Conservation (phyloP, 2,888 invertebrate species). For the Germaria angustata region DNA sequence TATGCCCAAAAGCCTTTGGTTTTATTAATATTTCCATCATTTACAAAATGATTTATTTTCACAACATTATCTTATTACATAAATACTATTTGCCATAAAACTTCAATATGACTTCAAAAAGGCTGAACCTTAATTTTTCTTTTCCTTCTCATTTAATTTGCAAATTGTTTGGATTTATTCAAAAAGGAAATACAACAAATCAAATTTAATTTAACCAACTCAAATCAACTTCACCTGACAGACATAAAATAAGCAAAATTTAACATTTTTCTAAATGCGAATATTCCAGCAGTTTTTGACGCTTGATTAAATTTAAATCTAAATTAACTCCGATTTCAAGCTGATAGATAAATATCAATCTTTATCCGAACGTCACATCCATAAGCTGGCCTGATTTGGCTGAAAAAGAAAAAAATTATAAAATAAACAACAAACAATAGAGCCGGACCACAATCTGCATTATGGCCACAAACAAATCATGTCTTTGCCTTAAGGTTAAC, state of each 20-base stretch:
- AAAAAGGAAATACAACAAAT: slow-evolving; percentile 49
- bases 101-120: not conserved
- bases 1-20: not conserved
- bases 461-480: slow-evolving; percentile 66
- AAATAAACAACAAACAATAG: not conserved
- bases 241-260: not conserved
- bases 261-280: slow-evolving; percentile 11
- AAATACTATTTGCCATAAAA: slow-evolving; percentile 16
- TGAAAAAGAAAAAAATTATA: not conserved
- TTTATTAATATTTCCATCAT: not conserved
- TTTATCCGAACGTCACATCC: slow-evolving; percentile 13
- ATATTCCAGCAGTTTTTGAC: slow-evolving; percentile 16
- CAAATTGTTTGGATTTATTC: not conserved
- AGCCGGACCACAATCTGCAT: slow-evolving; percentile 20
- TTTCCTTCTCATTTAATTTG: slow-evolving; percentile 19
- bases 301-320: slow-evolving; percentile 41
- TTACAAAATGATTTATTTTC: not conserved
- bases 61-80: slow-evolving; percentile 19
- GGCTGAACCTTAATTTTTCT: slow-evolving; percentile 20
- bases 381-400: slow-evolving; percentile 20
- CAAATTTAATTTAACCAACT: slow-evolving; percentile 21
- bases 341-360: slow-evolving; percentile 29
- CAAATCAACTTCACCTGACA: slow-evolving; percentile 11
- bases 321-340: slow-evolving; percentile 43
- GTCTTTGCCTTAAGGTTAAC: slow-evolving; percentile 61